phyloP scores from a whole-genome alignment of 1,140 invertebrate species.

The Drosophila watanabei region DNA sequence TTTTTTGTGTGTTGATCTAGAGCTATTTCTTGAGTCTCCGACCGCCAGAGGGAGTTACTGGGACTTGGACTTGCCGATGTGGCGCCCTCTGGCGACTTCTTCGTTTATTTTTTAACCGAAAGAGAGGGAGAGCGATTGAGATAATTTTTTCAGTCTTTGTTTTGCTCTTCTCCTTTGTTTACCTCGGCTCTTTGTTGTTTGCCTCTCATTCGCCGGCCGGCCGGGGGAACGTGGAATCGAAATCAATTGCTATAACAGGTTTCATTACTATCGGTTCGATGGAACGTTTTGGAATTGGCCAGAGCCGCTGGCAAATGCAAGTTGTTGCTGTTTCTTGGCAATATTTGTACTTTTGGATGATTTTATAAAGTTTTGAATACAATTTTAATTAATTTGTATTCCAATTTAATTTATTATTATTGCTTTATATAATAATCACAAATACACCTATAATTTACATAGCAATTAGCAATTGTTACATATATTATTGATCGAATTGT shows the following conservation, averaged over 20 bases:
- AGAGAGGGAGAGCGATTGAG: slow-evolving; percentile 4
- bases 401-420: no score
- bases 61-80: background rate
- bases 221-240: slow-evolving; percentile 8
- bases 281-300: slow-evolving; percentile 26
- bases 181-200: slow-evolving; percentile 7
- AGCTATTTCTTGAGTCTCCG: background rate
- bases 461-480: no score
- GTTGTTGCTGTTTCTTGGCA: background rate
- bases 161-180: slow-evolving; percentile 53
- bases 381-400: background rate
- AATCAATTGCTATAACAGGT: slow-evolving; percentile 17
- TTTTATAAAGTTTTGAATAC: background rate
- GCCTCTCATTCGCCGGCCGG: slow-evolving; percentile 29
- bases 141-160: slow-evolving; percentile 22
- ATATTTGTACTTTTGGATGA: background rate
- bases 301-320: background rate
- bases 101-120: slow-evolving; percentile 30
- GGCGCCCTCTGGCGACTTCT: slow-evolving; percentile 11
- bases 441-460: no score
- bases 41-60: background rate
- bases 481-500: no score
- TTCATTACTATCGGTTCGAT: background rate
- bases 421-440: no score
- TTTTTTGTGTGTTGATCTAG: background rate